Conservation (phyloP, 1,140 invertebrate genomes). For the Temnothorax longispinosus region DNA sequence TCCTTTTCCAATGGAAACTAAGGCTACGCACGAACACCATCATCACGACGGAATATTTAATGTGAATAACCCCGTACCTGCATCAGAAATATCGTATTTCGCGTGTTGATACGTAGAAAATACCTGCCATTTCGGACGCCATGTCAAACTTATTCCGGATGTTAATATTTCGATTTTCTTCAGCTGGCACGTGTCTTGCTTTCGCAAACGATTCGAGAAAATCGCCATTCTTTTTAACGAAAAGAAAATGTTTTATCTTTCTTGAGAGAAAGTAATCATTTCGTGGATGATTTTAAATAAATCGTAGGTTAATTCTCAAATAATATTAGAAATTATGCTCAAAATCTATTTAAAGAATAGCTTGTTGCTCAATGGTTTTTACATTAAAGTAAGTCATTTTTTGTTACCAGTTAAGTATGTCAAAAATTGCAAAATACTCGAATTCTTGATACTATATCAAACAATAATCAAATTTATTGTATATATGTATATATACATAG, state of each 20-base stretch:
- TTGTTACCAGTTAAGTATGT: not conserved
- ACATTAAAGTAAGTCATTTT: not conserved
- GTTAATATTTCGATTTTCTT: constrained; percentile 51
- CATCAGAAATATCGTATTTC: constrained; percentile 40
- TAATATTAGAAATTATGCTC: constrained; percentile 1
- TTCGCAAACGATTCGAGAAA: not conserved
- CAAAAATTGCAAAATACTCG: not conserved
- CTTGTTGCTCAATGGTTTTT: not conserved
- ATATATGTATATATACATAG: not conserved
- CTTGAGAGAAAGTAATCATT: not conserved
- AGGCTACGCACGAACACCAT: not conserved
- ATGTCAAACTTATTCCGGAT: constrained; percentile 1
- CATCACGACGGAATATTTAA: constrained; percentile 1
- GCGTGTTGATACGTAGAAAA: constrained; percentile 27
- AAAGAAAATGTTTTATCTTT: not conserved
- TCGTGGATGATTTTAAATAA: not conserved
- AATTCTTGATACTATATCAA: not conserved
- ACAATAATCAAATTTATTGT: not conserved
- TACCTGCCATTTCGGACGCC: constrained; percentile 7
- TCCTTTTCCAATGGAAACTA: not conserved
- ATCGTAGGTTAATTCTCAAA: not conserved
- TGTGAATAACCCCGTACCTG: not conserved
- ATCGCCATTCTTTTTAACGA: not conserved
- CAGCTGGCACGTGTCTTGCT: not conserved
- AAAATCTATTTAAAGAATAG: not conserved